Percentiles rank a stretch among this genome's conserved stretches.
Conservation (phyloP, 2,113 vertebrate genomes). For the Aspidoscelis tigris region DNA sequence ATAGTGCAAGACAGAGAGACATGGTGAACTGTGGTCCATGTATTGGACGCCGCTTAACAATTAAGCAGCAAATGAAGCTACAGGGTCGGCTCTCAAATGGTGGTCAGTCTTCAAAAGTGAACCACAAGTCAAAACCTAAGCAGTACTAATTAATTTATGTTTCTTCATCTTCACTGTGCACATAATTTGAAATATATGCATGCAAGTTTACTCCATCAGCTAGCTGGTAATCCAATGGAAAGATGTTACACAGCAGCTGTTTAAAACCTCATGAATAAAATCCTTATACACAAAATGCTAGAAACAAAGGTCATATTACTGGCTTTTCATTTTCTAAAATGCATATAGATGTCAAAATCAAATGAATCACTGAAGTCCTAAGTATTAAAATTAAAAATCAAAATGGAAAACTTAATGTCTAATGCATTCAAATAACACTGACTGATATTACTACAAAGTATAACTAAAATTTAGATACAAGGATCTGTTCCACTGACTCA, state of each 20-base stretch:
- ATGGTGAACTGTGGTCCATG: too few species aligned
- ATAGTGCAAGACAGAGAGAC: too few species aligned
- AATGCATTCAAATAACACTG: neutral
- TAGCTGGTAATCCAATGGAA: conserved; percentile 51
- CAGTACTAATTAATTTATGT: conserved; percentile 51
- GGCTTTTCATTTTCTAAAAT: conserved; percentile 53
- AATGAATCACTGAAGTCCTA: too few species aligned
- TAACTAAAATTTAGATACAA: neutral
- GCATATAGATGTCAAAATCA: conserved; percentile 40
- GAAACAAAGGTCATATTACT: conserved; percentile 56
- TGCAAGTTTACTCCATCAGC: conserved; percentile 59
- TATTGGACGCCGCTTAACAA: too few species aligned
- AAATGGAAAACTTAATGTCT: neutral
- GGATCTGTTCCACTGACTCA: neutral
- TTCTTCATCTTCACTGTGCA: conserved; percentile 39
- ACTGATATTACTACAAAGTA: neutral
- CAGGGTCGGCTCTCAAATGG: too few species aligned
- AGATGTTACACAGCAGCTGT: conserved; percentile 67
- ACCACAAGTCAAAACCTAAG: neutral
- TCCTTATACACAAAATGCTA: conserved; percentile 70
- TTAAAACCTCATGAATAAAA: conserved; percentile 71
- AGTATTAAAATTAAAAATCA: neutral
- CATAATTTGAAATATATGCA: conserved; percentile 25
- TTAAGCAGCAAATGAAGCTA: too few species aligned
- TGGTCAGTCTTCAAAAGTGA: neutral